phyloP scores from a whole-genome alignment of 2,113 vertebrate genomes.

The Psittacus erithacus region DNA sequence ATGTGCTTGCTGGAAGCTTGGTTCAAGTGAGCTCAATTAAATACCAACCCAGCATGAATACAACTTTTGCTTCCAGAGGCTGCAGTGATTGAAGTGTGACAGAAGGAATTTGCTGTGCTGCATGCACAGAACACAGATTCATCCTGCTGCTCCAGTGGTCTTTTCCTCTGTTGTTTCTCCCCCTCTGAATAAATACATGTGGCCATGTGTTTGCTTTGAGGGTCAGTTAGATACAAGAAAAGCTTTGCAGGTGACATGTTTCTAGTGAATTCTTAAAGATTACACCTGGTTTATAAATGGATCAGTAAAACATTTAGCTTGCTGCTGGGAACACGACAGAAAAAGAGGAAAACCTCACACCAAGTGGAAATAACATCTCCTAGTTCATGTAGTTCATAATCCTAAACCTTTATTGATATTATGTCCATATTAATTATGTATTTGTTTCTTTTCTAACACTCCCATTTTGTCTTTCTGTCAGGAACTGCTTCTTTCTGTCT shows the following conservation, averaged over 20 bases:
- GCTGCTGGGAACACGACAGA: background rate
- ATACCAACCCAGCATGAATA: background rate
- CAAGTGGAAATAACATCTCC: background rate
- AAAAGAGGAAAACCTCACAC: background rate
- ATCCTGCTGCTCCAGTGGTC: background rate
- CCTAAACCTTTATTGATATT: background rate
- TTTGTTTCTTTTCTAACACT: background rate
- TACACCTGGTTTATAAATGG: background rate
- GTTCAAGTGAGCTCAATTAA: slow-evolving; percentile 40
- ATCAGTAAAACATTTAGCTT: background rate
- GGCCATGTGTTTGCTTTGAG: background rate
- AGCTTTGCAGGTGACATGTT: background rate
- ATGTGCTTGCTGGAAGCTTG: background rate
- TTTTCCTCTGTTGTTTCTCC: background rate
- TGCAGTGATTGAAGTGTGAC: background rate
- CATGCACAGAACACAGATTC: background rate
- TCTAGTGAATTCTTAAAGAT: background rate
- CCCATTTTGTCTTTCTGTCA: background rate
- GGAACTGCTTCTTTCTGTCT: background rate
- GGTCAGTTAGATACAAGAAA: background rate
- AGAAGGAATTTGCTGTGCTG: background rate
- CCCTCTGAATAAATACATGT: background rate
- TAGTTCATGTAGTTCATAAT: background rate
- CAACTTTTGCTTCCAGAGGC: background rate
- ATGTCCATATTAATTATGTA: background rate